Base-by-base conservation (phyloP, 2,113 vertebrate genomes). In the Cettia cetti region DNA sequence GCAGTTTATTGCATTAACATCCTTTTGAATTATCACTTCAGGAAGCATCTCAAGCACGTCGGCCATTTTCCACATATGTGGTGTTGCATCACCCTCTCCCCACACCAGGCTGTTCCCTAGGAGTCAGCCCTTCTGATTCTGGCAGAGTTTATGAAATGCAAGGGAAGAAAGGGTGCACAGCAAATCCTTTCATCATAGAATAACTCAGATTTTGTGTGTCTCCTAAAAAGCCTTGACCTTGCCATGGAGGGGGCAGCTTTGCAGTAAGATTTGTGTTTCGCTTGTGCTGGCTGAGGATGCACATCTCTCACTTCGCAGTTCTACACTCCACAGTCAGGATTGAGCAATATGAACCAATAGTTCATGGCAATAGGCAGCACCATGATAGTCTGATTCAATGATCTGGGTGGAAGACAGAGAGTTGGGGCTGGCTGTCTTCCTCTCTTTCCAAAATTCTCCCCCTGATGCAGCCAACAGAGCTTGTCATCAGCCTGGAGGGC, bases 51-150 rank as follows among this genome's bases (percentile, higher is more conserved):
- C 76, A 50, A 54, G 37, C 59, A 83, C 0, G 5, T 17, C 0
- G 0, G 39, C 56, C 75, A 39, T 44, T 5, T 13, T 47, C 63
- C 26, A 6, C 40, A 76, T 2, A 1, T 0, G 1, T 0, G 1
- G 27, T 60, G 21, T 60, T 64, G 37, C 2, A 2, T 69, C 24
- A 79, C 56, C 24, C 27, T 79, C 35, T 76, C 53, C 66, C 24
- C 39, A 70, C 54, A 82, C 27, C 57, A 82, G 31, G 27, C 18
- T 82, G 26, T 21, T 85, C 39, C 30, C 47, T 53, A 57, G 60
- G 42, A 85, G 18, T 30, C 52, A 85, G 60, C 10, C 21, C 54
- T 90, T 85, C 75, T 70, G 23, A 63, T 71, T 82, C 56, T 39
- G 42, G 9, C 56, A 78, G 35, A 76, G 23, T 63, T 91, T 35